These are phyloP conservation scores for Plumapathes pennacea DNA, from an alignment of 92 coral and sea anemone genomes.

Conservation along the genomic window DNA sequence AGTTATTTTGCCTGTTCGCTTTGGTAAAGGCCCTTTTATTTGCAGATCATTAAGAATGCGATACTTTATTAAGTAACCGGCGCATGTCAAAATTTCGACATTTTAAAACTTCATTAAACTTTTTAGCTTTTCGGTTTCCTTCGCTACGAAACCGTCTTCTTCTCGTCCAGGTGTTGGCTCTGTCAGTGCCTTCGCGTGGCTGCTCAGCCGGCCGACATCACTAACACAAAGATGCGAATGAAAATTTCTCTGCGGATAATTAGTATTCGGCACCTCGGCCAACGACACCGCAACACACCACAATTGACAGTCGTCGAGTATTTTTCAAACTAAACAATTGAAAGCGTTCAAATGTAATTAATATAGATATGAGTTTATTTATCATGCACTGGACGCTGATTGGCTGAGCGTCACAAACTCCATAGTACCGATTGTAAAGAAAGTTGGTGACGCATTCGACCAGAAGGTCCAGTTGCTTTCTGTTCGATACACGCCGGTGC, in stretches of 20 bases:
- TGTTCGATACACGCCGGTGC: constrained; percentile 64
- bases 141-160: too few species aligned
- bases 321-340: constrained; percentile 93
- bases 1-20: constrained; percentile 68
- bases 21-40: constrained; percentile 54
- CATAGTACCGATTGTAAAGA: constrained; percentile 93
- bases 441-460: constrained; percentile 86
- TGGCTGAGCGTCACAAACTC: constrained; percentile 93
- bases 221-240: constrained; percentile 47
- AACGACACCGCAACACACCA: constrained; percentile 74
- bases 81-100: constrained; percentile 9
- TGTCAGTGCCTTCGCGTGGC: too few species aligned
- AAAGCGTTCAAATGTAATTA: constrained; percentile 99
- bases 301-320: constrained; percentile 91
- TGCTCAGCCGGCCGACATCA: too few species aligned
- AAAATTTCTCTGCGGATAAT: constrained; percentile 48
- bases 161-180: too few species aligned
- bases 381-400: constrained; percentile 86
- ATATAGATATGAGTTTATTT: constrained; percentile 99
- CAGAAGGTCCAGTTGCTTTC: constrained; percentile 35
- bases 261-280: constrained; percentile 62
- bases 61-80: constrained; percentile 35
- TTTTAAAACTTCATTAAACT: too few species aligned
- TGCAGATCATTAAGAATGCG: constrained; percentile 61
- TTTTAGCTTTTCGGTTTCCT: too few species aligned